These are phyloP conservation scores for Leontopithecus rosalia DNA, from an alignment of 2,797 vertebrate genomes.

Conservation along the genomic window DNA sequence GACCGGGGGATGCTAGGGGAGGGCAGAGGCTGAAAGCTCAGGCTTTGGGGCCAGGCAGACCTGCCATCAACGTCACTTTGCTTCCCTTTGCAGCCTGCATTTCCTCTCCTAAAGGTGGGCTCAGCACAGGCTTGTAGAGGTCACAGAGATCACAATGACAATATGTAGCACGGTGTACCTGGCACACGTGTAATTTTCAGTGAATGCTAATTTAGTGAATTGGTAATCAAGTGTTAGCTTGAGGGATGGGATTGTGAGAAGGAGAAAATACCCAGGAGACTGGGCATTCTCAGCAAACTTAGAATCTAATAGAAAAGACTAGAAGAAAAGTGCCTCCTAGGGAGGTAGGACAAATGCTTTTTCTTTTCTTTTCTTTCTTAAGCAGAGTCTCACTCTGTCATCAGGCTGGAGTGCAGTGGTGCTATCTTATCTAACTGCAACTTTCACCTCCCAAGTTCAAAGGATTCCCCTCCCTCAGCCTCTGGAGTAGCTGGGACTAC, in stretches of 20 bases:
- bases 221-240: background rate
- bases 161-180: background rate
- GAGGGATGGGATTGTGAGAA: background rate
- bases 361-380: background rate
- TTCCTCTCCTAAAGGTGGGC: background rate
- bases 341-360: background rate
- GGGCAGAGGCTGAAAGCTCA: background rate
- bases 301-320: background rate
- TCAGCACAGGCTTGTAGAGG: background rate
- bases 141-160: background rate
- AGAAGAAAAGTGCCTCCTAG: background rate
- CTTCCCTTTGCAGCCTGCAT: background rate
- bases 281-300: background rate
- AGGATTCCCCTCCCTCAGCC: background rate
- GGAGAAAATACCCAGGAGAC: background rate
- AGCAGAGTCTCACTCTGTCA: background rate
- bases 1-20: background rate
- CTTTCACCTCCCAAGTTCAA: background rate
- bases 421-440: background rate
- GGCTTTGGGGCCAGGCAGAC: background rate
- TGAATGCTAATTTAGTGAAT: background rate
- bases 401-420: background rate
- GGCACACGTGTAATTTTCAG: background rate
- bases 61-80: background rate
- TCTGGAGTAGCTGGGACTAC: background rate